These are phyloP conservation scores for Norana najaformis DNA, from an alignment of 2,888 invertebrate genomes.

Conservation along the genomic window DNA sequence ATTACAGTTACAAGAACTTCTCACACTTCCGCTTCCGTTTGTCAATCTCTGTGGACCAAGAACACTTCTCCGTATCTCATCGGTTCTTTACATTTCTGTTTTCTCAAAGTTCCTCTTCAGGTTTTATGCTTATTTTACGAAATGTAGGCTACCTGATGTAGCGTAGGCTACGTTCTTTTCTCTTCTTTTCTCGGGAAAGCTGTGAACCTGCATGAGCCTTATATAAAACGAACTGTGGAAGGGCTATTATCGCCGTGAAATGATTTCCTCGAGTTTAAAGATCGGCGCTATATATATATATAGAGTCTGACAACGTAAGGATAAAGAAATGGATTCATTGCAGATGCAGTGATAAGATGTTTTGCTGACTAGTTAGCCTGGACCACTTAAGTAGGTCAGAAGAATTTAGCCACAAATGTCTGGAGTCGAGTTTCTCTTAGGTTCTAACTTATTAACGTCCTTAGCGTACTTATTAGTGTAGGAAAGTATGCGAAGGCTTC, in stretches of 20 bases:
- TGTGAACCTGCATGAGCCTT: background rate
- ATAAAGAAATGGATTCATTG: background rate
- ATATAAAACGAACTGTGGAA: background rate
- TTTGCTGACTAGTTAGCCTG: background rate
- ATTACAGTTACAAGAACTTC: too few relatives aligned
- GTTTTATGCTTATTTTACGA: background rate
- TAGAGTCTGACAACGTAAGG: background rate
- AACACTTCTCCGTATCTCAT: background rate
- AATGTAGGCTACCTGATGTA: too few relatives aligned
- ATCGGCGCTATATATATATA: too few relatives aligned
- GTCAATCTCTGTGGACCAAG: background rate
- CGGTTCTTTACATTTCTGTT: background rate
- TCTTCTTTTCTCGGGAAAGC: background rate
- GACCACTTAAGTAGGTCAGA: background rate
- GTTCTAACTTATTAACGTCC: too few relatives aligned
- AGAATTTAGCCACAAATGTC: background rate
- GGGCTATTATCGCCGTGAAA: background rate
- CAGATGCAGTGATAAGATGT: background rate
- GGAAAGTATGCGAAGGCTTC: too few relatives aligned
- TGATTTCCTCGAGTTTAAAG: background rate
- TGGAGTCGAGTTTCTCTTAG: background rate
- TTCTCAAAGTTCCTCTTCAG: background rate
- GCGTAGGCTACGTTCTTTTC: too few relatives aligned
- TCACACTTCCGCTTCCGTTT: background rate
- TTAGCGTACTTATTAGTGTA: too few relatives aligned